Conservation (phyloP, 2,888 invertebrate species). For the Tinea trinotella region DNA sequence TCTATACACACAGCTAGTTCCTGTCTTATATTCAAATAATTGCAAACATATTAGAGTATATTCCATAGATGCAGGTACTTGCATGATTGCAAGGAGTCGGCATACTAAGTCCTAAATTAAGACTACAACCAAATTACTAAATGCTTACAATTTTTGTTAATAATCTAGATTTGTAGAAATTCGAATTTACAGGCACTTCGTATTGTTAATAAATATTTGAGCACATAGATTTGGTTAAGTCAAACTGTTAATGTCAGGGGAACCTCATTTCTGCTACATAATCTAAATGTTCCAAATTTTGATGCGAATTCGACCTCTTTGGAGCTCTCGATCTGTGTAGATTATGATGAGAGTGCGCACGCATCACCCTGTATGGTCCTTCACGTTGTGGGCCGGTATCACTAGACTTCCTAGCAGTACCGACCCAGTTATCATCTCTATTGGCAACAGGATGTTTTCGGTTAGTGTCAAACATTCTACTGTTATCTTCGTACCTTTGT, state of each 20-base stretch:
- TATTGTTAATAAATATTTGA: constrained; percentile 12
- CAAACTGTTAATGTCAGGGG: constrained; percentile 54
- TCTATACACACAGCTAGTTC: too few species aligned
- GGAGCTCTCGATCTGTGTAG: constrained; percentile 67
- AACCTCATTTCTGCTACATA: constrained; percentile 77
- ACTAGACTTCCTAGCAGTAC: constrained; percentile 47
- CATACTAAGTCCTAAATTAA: background rate
- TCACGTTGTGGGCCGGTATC: constrained; percentile 54
- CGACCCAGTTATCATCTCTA: constrained; percentile 48
- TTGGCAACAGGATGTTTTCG: constrained; percentile 41
- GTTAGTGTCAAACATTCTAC: constrained; percentile 50
- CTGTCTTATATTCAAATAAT: background rate
- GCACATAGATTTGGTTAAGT: constrained; percentile 14
- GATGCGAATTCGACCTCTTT: constrained; percentile 74
- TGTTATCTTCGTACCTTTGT: constrained; percentile 55
- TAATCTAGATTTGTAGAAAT: constrained; percentile 4
- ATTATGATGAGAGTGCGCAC: constrained; percentile 77
- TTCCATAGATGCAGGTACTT: background rate
- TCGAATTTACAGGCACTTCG: constrained; percentile 9
- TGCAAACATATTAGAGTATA: background rate
- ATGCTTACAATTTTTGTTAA: background rate
- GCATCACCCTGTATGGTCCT: constrained; percentile 56
- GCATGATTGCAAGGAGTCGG: background rate
- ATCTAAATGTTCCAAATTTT: constrained; percentile 75
- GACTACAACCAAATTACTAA: background rate